Percentiles rank a stretch among this genome's conserved stretches.
Evolutionary conservation across 2,888 invertebrate species (phyloP).

Genomic region (Scrobipalpa atriplicella): DNA sequence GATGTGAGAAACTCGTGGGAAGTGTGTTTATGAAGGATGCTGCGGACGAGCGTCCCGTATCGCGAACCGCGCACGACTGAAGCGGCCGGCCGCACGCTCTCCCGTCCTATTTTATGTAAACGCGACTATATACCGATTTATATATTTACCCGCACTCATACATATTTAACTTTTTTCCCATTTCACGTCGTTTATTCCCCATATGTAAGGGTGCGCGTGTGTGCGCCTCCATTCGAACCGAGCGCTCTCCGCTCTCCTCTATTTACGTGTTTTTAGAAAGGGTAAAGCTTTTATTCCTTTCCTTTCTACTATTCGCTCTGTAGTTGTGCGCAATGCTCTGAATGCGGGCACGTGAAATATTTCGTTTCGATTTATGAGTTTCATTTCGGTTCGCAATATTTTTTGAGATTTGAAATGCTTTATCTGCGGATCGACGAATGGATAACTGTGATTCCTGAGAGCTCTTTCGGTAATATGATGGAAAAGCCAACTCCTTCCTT

Average conservation of each 20-base stretch:
- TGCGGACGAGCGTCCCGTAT: constrained; percentile 43
- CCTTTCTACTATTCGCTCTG: constrained; percentile 75
- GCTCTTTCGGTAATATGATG: constrained; percentile 7
- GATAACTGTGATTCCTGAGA: background rate
- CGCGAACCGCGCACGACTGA: constrained; percentile 70
- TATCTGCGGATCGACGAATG: constrained; percentile 6
- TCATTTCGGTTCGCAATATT: constrained; percentile 66
- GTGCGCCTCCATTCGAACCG: constrained; percentile 65
- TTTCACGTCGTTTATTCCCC: constrained; percentile 80
- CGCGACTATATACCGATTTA: constrained; percentile 80
- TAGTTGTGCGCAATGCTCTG: constrained; percentile 70
- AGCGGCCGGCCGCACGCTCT: constrained; percentile 58
- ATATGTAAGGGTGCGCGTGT: constrained; percentile 71
- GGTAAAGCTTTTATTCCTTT: constrained; percentile 81
- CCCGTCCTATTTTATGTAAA: constrained; percentile 75
- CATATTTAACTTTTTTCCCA: constrained; percentile 83
- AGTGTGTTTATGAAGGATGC: constrained; percentile 25
- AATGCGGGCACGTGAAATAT: constrained; percentile 71
- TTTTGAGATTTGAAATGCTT: constrained; percentile 44
- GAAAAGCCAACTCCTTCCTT: no score
- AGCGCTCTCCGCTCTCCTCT: constrained; percentile 59
- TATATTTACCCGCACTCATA: constrained; percentile 83
- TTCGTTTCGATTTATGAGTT: constrained; percentile 77
- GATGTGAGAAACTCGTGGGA: constrained; percentile 27
- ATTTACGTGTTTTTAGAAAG: constrained; percentile 82